Evolutionary conservation across 2,888 invertebrate genomes (phyloP), one percentile per base, ranked within the genome.

Genomic region (Cataglyphis altisquamis): DNA sequence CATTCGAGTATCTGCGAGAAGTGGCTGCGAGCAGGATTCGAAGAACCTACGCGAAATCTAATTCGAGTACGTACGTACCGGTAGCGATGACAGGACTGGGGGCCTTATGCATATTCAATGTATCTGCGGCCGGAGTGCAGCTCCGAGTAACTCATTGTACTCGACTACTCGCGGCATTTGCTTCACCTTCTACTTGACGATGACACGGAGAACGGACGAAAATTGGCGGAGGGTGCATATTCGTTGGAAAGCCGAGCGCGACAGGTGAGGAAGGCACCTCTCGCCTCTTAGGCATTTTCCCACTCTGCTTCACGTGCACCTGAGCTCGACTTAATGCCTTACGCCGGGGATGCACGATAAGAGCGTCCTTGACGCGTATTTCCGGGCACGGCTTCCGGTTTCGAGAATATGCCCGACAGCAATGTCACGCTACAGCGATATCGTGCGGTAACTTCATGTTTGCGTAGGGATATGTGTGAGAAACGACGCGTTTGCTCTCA

Each of bases 51-150:
- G 90, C 91, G 91, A 90, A 93, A 93, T 92, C 92, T 92, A 93
- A 93, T 94, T 93, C 92, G 91, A 93, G 92, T 91, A 92, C 90
- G 88, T 90, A 91, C 86, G 90, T 91, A 92, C 82, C 88, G 89
- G 86, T 88, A 84, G 88, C 48, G 45, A 84, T 83, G 86, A 88
- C 75, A 85, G 81, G 48, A 32, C 29, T 83, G 84, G 55, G 12
- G 87, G 90, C 82, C 88, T 93, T 92, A 93, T 94, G 92, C 92
- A 94, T 94, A 94, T 94, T 94, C 93, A 94, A 88, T 90, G 92
- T 91, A 93, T 93, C 93, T 92, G 92, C 90, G 92, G 89, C 88
- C 89, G 88, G 89, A 89, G 72, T 78, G 89, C 86, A 84, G 87
- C 87, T 60, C 89, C 86, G 91, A 32, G 87, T 90, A 90, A 90